A percentile compares a stretch with the other conserved stretches of the same genome.
Conservation (phyloP, 2,888 invertebrate species). For the Heliconius erato region DNA sequence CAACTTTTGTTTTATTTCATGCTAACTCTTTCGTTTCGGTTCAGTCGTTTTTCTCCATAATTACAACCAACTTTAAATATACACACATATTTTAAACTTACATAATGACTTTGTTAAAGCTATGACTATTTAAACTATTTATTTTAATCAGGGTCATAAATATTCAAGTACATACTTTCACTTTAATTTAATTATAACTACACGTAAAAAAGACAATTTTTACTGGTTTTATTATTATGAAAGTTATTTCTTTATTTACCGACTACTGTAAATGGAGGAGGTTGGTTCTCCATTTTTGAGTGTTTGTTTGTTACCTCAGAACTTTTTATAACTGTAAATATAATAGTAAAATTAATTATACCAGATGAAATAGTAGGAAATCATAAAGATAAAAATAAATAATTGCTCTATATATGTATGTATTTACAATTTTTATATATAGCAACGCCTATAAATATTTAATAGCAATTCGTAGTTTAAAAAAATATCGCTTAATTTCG, state of each 20-base stretch:
- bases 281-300: too few species aligned
- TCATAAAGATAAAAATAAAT: neutral
- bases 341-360: neutral
- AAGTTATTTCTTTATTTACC: neutral
- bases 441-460: too few species aligned
- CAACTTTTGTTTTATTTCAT: too few species aligned
- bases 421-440: too few species aligned
- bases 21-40: too few species aligned
- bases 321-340: neutral
- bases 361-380: neutral
- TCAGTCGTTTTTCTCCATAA: neutral
- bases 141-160: neutral
- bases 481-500: too few species aligned
- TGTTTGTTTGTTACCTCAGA: too few species aligned
- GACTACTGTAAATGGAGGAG: too few species aligned
- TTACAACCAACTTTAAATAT: neutral
- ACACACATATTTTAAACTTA: neutral
- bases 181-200: conserved; percentile 3
- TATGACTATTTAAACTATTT: neutral
- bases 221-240: neutral
- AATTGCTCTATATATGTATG: too few species aligned
- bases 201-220: neutral
- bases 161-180: conserved; percentile 8
- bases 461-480: too few species aligned
- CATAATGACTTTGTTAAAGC: neutral